Evolutionary conservation across 2,113 vertebrate species (phyloP).

Genomic region (Regulus satrapa): DNA sequence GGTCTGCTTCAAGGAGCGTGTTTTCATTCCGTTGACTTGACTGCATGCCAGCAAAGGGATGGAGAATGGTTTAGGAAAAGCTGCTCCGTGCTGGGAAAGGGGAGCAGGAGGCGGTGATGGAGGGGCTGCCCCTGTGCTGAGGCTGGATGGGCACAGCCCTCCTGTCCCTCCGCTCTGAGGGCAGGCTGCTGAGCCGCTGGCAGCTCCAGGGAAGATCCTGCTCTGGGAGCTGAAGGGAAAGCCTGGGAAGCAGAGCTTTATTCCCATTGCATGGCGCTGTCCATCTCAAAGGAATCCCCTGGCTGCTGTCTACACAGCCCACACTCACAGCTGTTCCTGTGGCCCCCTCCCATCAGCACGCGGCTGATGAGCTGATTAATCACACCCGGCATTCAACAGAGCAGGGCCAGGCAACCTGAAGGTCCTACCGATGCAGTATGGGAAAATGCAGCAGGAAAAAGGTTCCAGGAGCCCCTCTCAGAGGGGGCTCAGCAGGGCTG

Average conservation of each 20-base stretch:
- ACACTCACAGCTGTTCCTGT: neutral
- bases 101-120: neutral
- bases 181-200: neutral
- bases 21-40: neutral
- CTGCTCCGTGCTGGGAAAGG: neutral
- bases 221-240: neutral
- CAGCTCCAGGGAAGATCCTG: neutral
- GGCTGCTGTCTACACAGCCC: accelerated
- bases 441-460: neutral
- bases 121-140: neutral
- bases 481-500: neutral
- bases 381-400: neutral
- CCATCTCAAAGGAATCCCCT: neutral
- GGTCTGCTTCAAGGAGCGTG: neutral
- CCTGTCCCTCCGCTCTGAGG: neutral
- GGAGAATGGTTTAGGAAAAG: neutral
- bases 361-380: neutral
- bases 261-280: accelerated
- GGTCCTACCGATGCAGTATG: too few relatives aligned
- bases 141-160: neutral
- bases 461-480: accelerated
- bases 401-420: neutral
- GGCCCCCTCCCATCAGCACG: neutral
- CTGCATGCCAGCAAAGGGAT: neutral
- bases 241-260: neutral